A percentile compares a stretch with the other conserved stretches of the same genome.
Conservation (phyloP, 2,888 invertebrate species). For the Ganaspis brasiliensis region DNA sequence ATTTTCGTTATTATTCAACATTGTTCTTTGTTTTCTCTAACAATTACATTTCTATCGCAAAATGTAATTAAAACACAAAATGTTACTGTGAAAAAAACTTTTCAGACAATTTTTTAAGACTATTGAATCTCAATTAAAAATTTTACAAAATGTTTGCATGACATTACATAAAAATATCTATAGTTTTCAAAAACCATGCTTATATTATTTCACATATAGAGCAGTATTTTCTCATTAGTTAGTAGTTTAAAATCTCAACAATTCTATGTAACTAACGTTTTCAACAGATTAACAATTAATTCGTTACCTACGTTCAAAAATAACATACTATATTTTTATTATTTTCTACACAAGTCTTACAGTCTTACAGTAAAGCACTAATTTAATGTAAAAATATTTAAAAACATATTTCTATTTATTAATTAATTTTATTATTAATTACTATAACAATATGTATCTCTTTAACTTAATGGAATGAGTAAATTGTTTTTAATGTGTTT, state of each 20-base stretch:
- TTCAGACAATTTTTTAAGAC: too few species aligned
- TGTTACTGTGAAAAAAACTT: too few species aligned
- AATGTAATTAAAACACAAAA: too few species aligned
- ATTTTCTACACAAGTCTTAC: conserved; percentile 6
- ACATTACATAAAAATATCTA: background rate
- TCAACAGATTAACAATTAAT: background rate
- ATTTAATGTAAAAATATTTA: background rate
- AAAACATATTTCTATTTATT: too few species aligned
- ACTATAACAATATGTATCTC: too few species aligned
- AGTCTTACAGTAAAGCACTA: background rate
- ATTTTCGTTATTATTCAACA: too few species aligned
- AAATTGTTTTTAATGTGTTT: too few species aligned
- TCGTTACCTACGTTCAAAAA: background rate
- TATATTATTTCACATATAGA: conserved; percentile 77
- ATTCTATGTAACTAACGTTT: conserved; percentile 2
- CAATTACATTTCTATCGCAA: too few species aligned
- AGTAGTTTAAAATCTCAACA: conserved; percentile 62
- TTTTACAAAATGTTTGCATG: background rate
- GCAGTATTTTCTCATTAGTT: conserved; percentile 75
- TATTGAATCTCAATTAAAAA: too few species aligned
- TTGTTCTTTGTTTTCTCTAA: too few species aligned
- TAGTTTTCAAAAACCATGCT: conserved; percentile 63
- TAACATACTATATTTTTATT: conserved; percentile 5
- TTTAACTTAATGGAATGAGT: too few species aligned
- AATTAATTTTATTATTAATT: too few species aligned